phyloP scores from a whole-genome alignment of 2,888 invertebrate genomes.

The Tortricodes alternella region DNA sequence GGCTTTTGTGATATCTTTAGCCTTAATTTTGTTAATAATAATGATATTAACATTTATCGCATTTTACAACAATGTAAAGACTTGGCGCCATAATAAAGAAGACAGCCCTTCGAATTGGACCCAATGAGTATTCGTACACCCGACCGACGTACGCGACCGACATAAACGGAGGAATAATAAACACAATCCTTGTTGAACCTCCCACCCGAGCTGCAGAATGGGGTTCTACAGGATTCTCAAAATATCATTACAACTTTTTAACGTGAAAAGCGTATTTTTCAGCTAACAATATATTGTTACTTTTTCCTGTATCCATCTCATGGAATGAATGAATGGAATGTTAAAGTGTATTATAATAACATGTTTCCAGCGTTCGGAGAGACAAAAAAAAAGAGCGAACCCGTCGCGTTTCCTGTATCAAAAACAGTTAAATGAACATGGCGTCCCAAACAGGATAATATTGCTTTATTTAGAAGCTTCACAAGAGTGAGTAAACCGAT shows the following conservation, averaged over 20 bases:
- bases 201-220: too few species aligned
- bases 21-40: too few species aligned
- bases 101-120: too few species aligned
- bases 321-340: constrained; percentile 2
- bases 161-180: too few species aligned
- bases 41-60: too few species aligned
- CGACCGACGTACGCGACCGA: too few species aligned
- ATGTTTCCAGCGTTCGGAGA: background rate
- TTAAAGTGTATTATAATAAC: constrained; percentile 8
- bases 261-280: background rate
- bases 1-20: too few species aligned
- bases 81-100: too few species aligned
- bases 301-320: constrained; percentile 1
- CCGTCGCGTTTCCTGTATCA: background rate
- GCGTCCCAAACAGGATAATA: background rate
- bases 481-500: background rate
- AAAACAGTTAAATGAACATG: background rate
- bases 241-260: background rate
- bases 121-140: too few species aligned
- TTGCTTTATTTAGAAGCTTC: background rate
- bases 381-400: background rate
- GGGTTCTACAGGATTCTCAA: background rate
- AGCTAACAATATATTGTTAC: background rate
- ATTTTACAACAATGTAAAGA: too few species aligned
- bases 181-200: too few species aligned